Conservation (phyloP, 2,797 vertebrate species). For the Euphonia xanthogaster region DNA sequence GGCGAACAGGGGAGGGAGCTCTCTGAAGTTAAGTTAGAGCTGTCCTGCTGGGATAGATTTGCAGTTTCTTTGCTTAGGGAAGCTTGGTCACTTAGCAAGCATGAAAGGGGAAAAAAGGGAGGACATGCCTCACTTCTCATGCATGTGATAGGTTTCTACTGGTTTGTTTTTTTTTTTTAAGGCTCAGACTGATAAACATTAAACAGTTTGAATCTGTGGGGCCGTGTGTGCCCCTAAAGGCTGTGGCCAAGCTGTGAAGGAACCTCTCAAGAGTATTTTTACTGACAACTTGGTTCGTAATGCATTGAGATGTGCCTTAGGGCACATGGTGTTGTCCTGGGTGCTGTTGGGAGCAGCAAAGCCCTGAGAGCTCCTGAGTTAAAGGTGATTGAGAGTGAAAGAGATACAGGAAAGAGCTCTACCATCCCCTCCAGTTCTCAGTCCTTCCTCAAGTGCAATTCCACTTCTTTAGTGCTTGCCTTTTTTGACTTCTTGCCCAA, state of each 20-base stretch:
- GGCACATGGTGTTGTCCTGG: background rate
- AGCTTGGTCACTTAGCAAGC: background rate
- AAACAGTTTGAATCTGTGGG: background rate
- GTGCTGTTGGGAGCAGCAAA: background rate
- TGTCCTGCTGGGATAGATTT: background rate
- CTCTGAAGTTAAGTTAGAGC: background rate
- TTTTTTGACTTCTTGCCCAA: background rate
- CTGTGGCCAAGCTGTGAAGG: background rate
- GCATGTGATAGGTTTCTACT: background rate
- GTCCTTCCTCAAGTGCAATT: background rate
- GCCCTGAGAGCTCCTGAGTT: background rate
- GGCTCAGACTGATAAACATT: background rate
- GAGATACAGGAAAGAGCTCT: background rate
- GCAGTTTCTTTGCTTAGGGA: background rate
- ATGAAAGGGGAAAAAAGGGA: background rate
- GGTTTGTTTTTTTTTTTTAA: background rate
- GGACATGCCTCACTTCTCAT: background rate
- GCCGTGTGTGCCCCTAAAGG: background rate
- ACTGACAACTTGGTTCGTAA: background rate
- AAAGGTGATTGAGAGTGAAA: background rate
- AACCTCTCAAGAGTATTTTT: background rate
- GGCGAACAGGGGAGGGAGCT: background rate
- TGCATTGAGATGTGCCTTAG: background rate
- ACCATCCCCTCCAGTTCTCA: background rate
- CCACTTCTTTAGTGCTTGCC: background rate